Evolutionary conservation across 2,113 vertebrate genomes (phyloP), one percentile per base, ranked within the genome.

Genomic region (Nesospiza acunhae): DNA sequence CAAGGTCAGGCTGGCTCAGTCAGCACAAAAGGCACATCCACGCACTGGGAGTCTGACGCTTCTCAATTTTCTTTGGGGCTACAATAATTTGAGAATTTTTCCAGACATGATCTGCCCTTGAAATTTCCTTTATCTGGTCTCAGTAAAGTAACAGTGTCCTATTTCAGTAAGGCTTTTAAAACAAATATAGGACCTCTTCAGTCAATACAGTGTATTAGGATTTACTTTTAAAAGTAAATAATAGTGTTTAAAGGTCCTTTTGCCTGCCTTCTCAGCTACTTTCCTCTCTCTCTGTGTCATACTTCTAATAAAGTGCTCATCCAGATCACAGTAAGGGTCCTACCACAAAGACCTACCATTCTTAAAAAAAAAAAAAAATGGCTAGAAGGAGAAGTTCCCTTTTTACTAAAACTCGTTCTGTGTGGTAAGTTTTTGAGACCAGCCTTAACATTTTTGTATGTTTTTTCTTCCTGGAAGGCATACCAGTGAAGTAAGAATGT

Each of bases 81-180:
- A 3, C 7, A 23, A 31, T 31, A 75, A 13, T 67, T 72, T 31
- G 35, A 67, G 33, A 53, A 63, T 72, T 93, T 89, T 60, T 85
- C 41, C n/a, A 72, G 69, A 10, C 1, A 0, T 60, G 35, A 84
- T 49, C 30, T 82, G 47, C 27, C 22, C 74, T 82, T 91, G 49
- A 87, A 75, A 93, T 68, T 79, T 78, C 26, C 27, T 84, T 69
- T 84, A 55, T 39, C 41, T 91, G 4, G 30, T 87, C 1, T 1
- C 23, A 31, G 19, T 59, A 39, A 89, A 66, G 18, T 63, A 87
- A 30, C 14, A 27, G 23, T 44, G n/a, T 67, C 33, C 22, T 84
- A 42, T 75, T 56, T 89, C 78, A 87, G 60, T 64, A 64, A 75
- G 42, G 62, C 78, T 94, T 94, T 95, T 75, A 76, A 89, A 95